Base-by-base conservation (phyloP, 2,888 invertebrate species). In the Dolomedes plantarius region DNA sequence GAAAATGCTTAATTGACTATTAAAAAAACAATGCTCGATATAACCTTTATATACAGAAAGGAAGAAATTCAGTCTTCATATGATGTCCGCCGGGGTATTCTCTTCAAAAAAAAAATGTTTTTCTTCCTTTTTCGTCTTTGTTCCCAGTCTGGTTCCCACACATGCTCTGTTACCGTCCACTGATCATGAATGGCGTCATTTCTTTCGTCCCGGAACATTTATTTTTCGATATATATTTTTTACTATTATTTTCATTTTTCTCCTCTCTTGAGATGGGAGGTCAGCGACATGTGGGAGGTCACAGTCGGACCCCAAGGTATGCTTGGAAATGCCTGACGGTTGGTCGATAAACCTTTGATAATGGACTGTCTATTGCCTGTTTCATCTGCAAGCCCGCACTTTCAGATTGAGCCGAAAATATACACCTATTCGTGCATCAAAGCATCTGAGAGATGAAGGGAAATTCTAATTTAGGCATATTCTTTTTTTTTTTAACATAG, bases 131-230 rank as follows among this genome's bases (percentile, higher is more conserved):
- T 11, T 36, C 6, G 7, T 11, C 11, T 6, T 36, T 36, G 36
- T 36, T 36, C 36, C 11, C 6, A 6, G 46, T 46, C 46, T 16
- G 2, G 46, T 46, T 46, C 46, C 46, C 46, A 46, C 46, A 13
- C 16, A 46, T 46, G 6, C 46, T 46, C 46, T 46, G 81, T 76
- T 83, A 72, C 65, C 46, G 83, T 83, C 65, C 83, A 71, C 76
- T 83, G 32, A 50, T 41, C 83, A 83, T 65, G 83, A 76, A 72
- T 83, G 67, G 71, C 76, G 16, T 23, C 32, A 11, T 1, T 27
- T 28, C 7, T 36, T 64, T 27, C 56, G 67, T 50, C 65, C 72
- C 56, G 64, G 36, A 31, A 31, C 62, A 62, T n/a, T 13, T 41
- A 41, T 27, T 23, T 28, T 62, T 6, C n/a, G 5, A 23, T 9